phyloP scores from a whole-genome alignment of 2,797 vertebrate genomes.

The Hapalemur alaotrensis region DNA sequence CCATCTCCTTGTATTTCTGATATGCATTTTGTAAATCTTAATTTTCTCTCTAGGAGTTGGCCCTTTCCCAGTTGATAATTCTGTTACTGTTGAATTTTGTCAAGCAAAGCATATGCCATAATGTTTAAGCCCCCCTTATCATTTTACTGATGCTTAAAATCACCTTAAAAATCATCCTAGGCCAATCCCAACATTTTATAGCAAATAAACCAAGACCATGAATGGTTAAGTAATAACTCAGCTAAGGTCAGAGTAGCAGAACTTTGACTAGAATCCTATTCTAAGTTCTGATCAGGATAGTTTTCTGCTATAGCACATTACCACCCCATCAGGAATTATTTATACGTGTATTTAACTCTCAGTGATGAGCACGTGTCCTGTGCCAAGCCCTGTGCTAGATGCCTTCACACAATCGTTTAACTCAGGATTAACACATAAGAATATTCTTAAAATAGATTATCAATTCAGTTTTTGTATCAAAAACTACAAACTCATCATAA shows the following conservation, averaged over 20 bases:
- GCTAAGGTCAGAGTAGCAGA: not conserved
- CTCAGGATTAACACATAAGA: not conserved
- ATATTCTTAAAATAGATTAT: not conserved
- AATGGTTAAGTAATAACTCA: not conserved
- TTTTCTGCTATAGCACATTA: not conserved
- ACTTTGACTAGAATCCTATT: not conserved
- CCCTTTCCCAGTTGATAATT: not conserved
- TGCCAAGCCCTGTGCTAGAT: not conserved
- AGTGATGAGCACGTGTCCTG: not conserved
- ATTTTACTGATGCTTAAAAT: not conserved
- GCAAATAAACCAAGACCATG: not conserved
- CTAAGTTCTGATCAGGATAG: not conserved
- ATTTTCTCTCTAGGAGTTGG: not conserved
- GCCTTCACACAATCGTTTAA: not conserved
- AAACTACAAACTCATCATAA: not conserved
- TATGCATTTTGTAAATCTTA: not conserved
- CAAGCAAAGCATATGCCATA: not conserved
- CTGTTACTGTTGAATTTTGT: not conserved
- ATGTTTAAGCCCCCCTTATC: not conserved
- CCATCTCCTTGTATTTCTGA: not conserved
- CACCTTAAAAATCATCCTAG: not conserved
- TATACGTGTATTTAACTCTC: not conserved
- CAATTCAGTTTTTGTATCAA: constrained; percentile 7
- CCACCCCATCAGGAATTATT: not conserved
- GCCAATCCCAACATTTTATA: not conserved